Evolutionary conservation across 2,888 invertebrate species (phyloP), one percentile per base, ranked within the genome.

Genomic region (Eueremaeus valkanovi): DNA sequence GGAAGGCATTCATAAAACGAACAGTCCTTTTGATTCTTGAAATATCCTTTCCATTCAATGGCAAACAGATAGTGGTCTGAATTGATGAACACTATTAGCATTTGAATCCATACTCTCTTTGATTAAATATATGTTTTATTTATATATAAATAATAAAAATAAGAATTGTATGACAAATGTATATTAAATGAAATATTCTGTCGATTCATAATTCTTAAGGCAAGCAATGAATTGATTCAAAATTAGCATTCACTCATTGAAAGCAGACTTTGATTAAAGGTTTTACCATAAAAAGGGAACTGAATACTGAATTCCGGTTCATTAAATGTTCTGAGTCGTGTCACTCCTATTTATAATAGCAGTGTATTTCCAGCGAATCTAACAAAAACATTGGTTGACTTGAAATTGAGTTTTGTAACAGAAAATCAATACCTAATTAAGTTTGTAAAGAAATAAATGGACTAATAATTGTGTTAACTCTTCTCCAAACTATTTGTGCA

Each of bases 1-100:
- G 95, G 95, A 86, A 96, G 97, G 85, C 95, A 95, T 84, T 97
- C 97, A 84, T 96, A 95, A 70, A 45, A 36, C 21, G 16, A 36
- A 21, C 18, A 33, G 11, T 33, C 36, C 36, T 16, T 66, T 36
- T 66, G 36, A 66, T 66, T 66, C 63, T 66, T 66, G 36, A 66
- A 66, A 66, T 66, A 36, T 21, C n/a, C 36, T 16, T 33, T 11
- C 9, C 21, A n/a, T n/a, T n/a, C n/a, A n/a, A n/a, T n/a, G n/a
- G n/a, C n/a, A n/a, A n/a, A 66, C 16, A 11, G 21, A 66, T 21
- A 31, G 61, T 33, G 33, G 61, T 33, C 27, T 61, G 31, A 61
- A 31, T 61, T 29, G 33, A 18, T n/a, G 36, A 31, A 31, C 42
- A 8, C 6, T 40, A 70, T 70, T 70, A 42, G 3, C 70, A 70